phyloP scores from a whole-genome alignment of 2,797 vertebrate genomes.

The Myotis daubentonii region DNA sequence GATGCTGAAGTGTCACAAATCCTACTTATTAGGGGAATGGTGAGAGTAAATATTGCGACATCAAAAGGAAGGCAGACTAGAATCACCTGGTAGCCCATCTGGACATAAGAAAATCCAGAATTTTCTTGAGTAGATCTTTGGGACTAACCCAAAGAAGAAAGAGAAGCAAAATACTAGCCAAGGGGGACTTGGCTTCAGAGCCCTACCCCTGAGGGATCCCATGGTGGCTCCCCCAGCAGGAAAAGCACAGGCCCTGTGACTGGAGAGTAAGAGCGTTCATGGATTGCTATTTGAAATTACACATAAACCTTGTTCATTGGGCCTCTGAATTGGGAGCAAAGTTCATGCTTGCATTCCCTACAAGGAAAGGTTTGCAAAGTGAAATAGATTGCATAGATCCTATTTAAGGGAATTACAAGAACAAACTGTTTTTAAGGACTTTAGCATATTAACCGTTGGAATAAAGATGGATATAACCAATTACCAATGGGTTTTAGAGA shows the following conservation, averaged over 20 bases:
- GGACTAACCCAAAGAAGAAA: not conserved
- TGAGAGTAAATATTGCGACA: not conserved
- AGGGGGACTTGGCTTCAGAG: not conserved
- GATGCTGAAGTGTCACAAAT: not conserved
- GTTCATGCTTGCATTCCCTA: not conserved
- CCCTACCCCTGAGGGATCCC: not conserved
- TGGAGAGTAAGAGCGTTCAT: not conserved
- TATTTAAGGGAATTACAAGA: constrained; percentile 65
- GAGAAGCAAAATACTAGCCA: not conserved
- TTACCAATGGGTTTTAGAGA: constrained; percentile 44
- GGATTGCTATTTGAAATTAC: not conserved
- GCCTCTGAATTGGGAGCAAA: not conserved
- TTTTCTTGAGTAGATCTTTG: not conserved
- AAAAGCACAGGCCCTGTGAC: not conserved
- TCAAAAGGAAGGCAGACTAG: not conserved
- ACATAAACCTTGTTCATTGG: not conserved
- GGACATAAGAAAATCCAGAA: not conserved
- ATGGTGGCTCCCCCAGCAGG: not conserved
- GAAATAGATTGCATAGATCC: constrained; percentile 58
- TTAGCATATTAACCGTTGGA: not conserved
- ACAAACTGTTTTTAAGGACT: constrained; percentile 64
- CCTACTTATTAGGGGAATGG: not conserved
- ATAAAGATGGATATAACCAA: constrained; percentile 71
- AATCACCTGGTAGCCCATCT: not conserved
- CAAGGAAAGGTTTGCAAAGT: constrained; percentile 10